Base-by-base conservation (phyloP, 2,113 vertebrate species). In the Equus przewalskii region DNA sequence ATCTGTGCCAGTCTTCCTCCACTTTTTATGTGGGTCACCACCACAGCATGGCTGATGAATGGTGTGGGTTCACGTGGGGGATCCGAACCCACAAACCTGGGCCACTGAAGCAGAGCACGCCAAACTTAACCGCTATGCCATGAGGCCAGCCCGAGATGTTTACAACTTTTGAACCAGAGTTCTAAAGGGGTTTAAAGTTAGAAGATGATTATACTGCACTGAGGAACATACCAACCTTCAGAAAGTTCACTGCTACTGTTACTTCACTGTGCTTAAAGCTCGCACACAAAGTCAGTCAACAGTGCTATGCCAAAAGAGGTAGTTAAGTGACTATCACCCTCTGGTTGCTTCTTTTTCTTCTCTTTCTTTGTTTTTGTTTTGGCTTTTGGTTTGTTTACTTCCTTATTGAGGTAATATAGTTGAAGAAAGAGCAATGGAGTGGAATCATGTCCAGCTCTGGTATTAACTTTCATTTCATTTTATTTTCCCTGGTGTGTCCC, bases 391-490 rank as follows among this genome's bases (percentile, higher is more conserved):
- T 46, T 10, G 26, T 65, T 91, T 60, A 18, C 26, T 91, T 92
- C 44, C 33, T 69, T 26, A 41, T 5, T 54, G 28, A 62, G 21
- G 36, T 67, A 26, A 91, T 80, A 7, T 85, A 64, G 82, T 86
- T 90, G 44, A 7, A 73, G 62, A 83, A 69, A 85, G 28, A 56
- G 24, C n/a, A 18, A 5, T 26, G 4, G n/a, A 67, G 30, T 30
- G 54, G 15, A 83, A 21, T 44, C n/a, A n/a, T 78, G 26, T 41
- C n/a, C 36, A 79, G 6, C 14, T 73, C 56, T 73, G 30, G 41
- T 12, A 21, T 62, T 46, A 58, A 65, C 69, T 56, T 84, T 89
- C 54, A 67, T 88, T 94, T 95, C n/a, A 26, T 93, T 87, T 91
- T 60, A 56, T 86, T 92, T 64, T 44, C 41, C 8, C 64, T 67